These are phyloP conservation scores for Tetragnatha versicolor DNA, from an alignment of 1,140 invertebrate species.

Conservation along the genomic window DNA sequence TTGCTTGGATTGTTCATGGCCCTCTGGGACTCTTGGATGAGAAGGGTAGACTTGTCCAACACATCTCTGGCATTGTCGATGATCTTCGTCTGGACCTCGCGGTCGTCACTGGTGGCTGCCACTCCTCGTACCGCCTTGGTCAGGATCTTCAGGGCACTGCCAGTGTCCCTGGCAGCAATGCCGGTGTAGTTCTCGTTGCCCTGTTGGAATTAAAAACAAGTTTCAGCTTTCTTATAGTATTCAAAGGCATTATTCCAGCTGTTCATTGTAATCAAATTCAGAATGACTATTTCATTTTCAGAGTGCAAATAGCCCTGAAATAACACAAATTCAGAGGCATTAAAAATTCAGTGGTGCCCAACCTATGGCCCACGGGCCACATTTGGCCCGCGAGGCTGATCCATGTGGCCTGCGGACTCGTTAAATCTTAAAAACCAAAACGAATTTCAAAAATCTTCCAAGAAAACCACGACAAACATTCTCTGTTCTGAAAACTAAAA, in stretches of 20 bases:
- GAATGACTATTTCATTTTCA: background rate
- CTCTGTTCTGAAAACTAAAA: no score
- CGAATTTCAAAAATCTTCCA: no score
- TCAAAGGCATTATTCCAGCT: no score
- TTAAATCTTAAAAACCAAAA: no score
- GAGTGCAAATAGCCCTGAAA: background rate
- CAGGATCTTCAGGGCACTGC: conserved; percentile 75
- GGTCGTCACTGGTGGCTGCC: conserved; percentile 72
- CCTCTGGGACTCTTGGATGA: conserved; percentile 80
- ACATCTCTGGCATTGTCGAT: conserved; percentile 81
- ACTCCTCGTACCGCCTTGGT: conserved; percentile 77
- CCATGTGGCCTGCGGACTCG: no score
- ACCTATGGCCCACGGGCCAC: no score
- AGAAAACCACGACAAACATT: no score
- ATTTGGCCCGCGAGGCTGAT: no score
- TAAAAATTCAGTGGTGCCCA: background rate
- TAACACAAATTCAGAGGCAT: background rate
- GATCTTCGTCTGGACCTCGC: conserved; percentile 71
- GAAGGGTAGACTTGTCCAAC: conserved; percentile 74
- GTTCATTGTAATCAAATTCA: conserved; percentile 8
- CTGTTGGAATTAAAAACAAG: conserved; percentile 56
- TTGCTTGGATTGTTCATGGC: conserved; percentile 72
- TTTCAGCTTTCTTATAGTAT: no score
- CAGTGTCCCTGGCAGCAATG: conserved; percentile 80
- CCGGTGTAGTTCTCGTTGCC: conserved; percentile 85